phyloP scores from a whole-genome alignment of 2,797 vertebrate genomes.

The Lepidocolaptes lacrymiger region DNA sequence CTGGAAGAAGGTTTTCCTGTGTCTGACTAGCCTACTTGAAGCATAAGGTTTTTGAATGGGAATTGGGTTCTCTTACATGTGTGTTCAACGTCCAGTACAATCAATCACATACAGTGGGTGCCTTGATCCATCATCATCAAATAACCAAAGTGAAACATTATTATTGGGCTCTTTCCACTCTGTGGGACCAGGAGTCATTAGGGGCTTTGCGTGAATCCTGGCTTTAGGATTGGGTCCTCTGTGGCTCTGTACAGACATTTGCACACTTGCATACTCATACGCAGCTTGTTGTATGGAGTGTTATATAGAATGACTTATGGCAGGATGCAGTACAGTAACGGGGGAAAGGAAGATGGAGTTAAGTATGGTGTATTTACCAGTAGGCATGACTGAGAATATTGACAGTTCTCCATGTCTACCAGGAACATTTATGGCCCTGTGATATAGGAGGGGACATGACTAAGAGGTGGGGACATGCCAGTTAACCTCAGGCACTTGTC shows the following conservation, averaged over 20 bases:
- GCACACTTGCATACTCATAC: accelerated
- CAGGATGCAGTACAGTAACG: accelerated
- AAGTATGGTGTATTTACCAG: background rate
- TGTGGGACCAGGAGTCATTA: background rate
- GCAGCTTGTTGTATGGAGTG: background rate
- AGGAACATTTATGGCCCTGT: background rate
- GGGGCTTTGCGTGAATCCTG: background rate
- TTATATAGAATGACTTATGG: background rate
- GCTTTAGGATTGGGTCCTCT: background rate
- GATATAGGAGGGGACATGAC: background rate
- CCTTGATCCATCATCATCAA: background rate
- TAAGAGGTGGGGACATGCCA: slow-evolving; percentile 15
- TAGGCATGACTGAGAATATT: background rate
- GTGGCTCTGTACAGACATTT: background rate
- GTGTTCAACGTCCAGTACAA: background rate
- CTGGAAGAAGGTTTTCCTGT: background rate
- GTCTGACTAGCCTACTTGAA: background rate
- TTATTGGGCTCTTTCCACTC: background rate
- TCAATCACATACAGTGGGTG: accelerated
- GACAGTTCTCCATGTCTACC: background rate
- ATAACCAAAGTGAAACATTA: background rate
- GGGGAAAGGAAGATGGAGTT: background rate
- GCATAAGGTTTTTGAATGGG: background rate
- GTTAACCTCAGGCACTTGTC: slow-evolving; percentile 73
- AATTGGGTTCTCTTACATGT: background rate